Evolutionary conservation across 37 sponge, comb jelly and placozoan genomes (phyloP).

Genomic region (Crambe crambe): DNA sequence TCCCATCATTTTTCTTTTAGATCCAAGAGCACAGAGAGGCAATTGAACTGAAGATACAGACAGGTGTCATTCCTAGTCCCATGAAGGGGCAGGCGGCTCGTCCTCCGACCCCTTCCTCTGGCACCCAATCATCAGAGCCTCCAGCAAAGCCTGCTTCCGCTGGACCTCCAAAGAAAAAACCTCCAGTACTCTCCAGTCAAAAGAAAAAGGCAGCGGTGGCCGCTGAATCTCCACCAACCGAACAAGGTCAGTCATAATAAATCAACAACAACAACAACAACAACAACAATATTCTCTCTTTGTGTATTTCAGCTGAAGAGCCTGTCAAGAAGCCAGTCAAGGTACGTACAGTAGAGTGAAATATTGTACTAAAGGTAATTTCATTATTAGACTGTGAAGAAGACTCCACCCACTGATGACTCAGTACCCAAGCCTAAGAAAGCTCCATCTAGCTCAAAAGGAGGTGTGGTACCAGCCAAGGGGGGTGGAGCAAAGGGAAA

Average conservation of each 20-base stretch:
- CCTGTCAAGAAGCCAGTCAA: not conserved
- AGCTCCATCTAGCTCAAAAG: constrained; percentile 7
- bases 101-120: constrained; percentile 16
- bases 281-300: no score
- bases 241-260: not conserved
- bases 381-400: not conserved
- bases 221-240: not conserved
- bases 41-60: constrained; percentile 68
- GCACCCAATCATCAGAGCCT: not conserved
- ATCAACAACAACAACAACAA: no score
- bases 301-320: constrained; percentile 11
- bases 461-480: no score
- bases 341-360: not conserved
- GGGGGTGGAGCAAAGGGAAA: constrained; percentile 20
- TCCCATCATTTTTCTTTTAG: constrained; percentile 1
- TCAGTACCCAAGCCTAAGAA: constrained; percentile 35
- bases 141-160: not conserved
- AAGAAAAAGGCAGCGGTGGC: constrained; percentile 15
- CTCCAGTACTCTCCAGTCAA: constrained; percentile 10
- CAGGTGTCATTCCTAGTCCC: constrained; percentile 42
- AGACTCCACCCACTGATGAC: not conserved
- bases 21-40: constrained; percentile 75
- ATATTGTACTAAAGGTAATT: not conserved
- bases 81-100: constrained; percentile 43
- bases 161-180: constrained; percentile 25